Conservation (phyloP, 2,888 invertebrate genomes). For the Drosophila stalkeri region DNA sequence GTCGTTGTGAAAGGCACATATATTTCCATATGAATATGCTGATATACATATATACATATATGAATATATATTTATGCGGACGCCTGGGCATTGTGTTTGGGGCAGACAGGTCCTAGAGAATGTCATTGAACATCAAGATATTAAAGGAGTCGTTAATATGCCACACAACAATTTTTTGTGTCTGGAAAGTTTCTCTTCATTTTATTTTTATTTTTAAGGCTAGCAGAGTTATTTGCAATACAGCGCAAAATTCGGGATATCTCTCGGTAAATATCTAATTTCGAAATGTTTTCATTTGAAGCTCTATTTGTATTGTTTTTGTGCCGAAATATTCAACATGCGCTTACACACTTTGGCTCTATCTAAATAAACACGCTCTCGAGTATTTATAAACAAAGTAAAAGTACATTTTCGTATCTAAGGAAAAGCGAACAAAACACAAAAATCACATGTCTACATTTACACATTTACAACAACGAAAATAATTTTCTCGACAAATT, state of each 20-base stretch:
- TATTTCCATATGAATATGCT: constrained; percentile 28
- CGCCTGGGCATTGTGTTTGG: constrained; percentile 51
- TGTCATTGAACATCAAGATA: constrained; percentile 78
- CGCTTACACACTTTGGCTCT: constrained; percentile 68
- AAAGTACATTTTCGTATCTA: constrained; percentile 26
- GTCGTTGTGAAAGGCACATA: constrained; percentile 19
- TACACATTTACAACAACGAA: constrained; percentile 52
- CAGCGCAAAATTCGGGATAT: constrained; percentile 13
- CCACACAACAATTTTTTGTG: constrained; percentile 28
- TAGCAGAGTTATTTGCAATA: constrained; percentile 14
- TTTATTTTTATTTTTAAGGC: too few species aligned
- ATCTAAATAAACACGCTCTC: constrained; percentile 73
- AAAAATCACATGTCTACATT: constrained; percentile 28
- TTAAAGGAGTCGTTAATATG: constrained; percentile 57
- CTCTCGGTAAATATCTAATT: constrained; percentile 5
- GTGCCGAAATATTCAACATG: constrained; percentile 34
- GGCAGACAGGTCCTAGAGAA: constrained; percentile 52
- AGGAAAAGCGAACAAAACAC: constrained; percentile 25
- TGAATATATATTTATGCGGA: constrained; percentile 21
- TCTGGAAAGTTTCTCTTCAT: constrained; percentile 34
- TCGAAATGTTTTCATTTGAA: constrained; percentile 13
- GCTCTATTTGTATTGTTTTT: constrained; percentile 26
- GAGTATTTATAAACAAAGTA: constrained; percentile 60
- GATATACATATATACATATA: constrained; percentile 34
- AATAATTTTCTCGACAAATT: constrained; percentile 63